Evolutionary conservation across 2,888 invertebrate species (phyloP).

Genomic region (Eupithecia tripunctaria): DNA sequence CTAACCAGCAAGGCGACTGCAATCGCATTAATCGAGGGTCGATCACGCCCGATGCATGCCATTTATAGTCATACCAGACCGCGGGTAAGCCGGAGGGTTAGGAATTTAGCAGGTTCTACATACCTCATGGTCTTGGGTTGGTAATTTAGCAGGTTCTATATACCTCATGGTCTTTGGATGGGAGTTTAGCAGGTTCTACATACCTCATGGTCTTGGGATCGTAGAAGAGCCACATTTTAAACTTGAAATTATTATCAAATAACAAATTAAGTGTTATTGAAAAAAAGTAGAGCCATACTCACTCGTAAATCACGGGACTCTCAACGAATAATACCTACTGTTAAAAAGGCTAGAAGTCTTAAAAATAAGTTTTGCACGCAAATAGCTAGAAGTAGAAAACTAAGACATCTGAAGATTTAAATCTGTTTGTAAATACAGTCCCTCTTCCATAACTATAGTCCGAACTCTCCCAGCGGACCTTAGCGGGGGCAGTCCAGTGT

Average conservation of each 20-base stretch:
- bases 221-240: too few relatives aligned
- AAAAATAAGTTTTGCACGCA: neutral
- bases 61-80: slow-evolving; percentile 16
- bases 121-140: neutral
- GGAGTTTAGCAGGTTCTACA: neutral
- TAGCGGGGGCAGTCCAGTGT: slow-evolving; percentile 15
- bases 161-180: neutral
- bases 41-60: slow-evolving; percentile 34
- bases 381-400: too few relatives aligned
- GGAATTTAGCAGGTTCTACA: neutral
- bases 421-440: neutral
- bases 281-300: too few relatives aligned
- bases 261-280: too few relatives aligned
- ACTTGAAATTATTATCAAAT: too few relatives aligned
- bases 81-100: neutral
- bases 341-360: too few relatives aligned
- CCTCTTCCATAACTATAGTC: neutral
- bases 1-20: slow-evolving; percentile 63
- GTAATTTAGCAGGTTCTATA: too few relatives aligned
- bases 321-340: too few relatives aligned
- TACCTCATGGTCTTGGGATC: too few relatives aligned
- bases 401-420: neutral
- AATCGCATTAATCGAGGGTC: slow-evolving; percentile 74
- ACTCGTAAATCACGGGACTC: neutral
- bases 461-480: slow-evolving; percentile 8